Evolutionary conservation across 37 sponge, comb jelly and placozoan genomes (phyloP).

Genomic region (Agelas oroides): DNA sequence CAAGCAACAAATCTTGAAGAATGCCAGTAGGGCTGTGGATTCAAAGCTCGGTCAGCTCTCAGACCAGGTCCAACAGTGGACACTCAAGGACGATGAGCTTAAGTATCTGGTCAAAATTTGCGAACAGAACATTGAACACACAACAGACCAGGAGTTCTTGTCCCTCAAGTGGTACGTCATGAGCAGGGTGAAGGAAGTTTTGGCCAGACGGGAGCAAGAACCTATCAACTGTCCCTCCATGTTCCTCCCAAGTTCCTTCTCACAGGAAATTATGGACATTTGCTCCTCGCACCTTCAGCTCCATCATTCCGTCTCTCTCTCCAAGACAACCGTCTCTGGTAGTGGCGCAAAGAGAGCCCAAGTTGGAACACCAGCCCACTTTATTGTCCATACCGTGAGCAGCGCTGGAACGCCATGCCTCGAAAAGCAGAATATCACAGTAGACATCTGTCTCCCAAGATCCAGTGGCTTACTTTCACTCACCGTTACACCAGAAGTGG

Average conservation of each 20-base stretch:
- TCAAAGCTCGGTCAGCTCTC: neutral
- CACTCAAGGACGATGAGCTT: neutral
- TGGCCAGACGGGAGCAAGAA: neutral
- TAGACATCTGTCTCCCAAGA: slow-evolving; percentile 18
- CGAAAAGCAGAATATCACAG: neutral
- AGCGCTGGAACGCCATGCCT: neutral
- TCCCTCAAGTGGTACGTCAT: slow-evolving; percentile 11
- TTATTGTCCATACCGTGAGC: neutral
- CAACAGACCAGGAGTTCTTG: slow-evolving; percentile 32
- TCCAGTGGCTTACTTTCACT: neutral
- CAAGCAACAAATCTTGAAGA: neutral
- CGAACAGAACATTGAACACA: neutral
- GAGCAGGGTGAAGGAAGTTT: slow-evolving; percentile 12
- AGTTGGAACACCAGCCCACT: slow-evolving; percentile 1
- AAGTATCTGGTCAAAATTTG: neutral
- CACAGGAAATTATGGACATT: neutral
- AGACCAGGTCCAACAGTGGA: neutral
- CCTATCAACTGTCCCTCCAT: neutral
- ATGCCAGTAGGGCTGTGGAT: neutral
- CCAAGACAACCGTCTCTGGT: neutral
- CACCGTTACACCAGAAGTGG: neutral
- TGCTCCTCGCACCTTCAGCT: neutral
- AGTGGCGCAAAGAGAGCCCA: neutral
- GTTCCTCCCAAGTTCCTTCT: neutral
- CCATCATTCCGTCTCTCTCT: neutral